Percentiles rank a stretch among this genome's conserved stretches.
These are phyloP conservation scores for Amphibalanus amphitrite DNA, from an alignment of 1,140 invertebrate genomes.

Conservation along the genomic window DNA sequence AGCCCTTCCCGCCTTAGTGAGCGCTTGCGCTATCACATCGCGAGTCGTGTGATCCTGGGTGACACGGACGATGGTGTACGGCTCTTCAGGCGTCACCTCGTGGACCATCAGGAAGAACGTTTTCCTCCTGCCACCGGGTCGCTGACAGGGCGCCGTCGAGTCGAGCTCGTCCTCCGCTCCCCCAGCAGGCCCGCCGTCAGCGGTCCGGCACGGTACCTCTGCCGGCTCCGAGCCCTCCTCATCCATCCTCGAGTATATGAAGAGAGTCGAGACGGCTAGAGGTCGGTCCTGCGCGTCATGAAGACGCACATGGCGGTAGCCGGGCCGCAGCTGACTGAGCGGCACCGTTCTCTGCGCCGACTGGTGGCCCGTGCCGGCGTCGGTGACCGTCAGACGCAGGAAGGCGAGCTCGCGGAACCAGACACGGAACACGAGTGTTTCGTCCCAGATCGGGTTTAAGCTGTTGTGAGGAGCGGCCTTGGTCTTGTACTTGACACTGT, in stretches of 20 bases:
- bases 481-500: slow-evolving; percentile 76
- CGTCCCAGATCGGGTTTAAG: slow-evolving; percentile 88
- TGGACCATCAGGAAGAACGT: slow-evolving; percentile 87
- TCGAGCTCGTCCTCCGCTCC: slow-evolving; percentile 16
- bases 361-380: slow-evolving; percentile 59
- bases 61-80: slow-evolving; percentile 77
- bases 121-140: slow-evolving; percentile 25
- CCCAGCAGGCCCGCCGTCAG: slow-evolving; percentile 10
- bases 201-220: slow-evolving; percentile 9
- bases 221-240: slow-evolving; percentile 38
- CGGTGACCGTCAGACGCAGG: slow-evolving; percentile 67
- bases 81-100: slow-evolving; percentile 68
- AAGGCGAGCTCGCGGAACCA: slow-evolving; percentile 77
- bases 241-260: slow-evolving; percentile 59
- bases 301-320: slow-evolving; percentile 74
- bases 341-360: slow-evolving; percentile 76
- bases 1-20: slow-evolving; percentile 43
- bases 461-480: slow-evolving; percentile 66
- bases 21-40: slow-evolving; percentile 58
- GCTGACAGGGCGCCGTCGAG: slow-evolving; percentile 24
- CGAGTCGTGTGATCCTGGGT: slow-evolving; percentile 72
- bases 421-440: slow-evolving; percentile 73
- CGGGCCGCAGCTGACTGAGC: slow-evolving; percentile 59
- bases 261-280: slow-evolving; percentile 69
- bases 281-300: slow-evolving; percentile 64